phyloP scores from a whole-genome alignment of 2,113 vertebrate species.

The Lathamus discolor region DNA sequence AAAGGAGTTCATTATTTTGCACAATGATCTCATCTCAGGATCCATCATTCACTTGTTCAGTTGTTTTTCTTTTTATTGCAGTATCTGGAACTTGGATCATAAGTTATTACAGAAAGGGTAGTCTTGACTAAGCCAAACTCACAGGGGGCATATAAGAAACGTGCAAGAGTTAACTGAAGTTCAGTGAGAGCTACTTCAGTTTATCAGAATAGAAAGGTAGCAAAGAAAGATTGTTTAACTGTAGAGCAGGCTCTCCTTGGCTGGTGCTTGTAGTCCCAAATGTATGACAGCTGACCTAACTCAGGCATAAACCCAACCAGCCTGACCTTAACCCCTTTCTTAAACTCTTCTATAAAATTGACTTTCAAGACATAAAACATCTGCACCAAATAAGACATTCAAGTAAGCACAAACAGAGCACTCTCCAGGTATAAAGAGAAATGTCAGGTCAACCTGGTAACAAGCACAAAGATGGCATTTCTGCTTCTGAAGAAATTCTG shows the following conservation, averaged over 20 bases:
- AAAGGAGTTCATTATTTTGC: constrained; percentile 32
- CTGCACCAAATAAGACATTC: background rate
- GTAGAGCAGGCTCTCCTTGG: background rate
- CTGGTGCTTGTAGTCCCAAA: background rate
- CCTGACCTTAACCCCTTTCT: background rate
- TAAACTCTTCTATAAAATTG: background rate
- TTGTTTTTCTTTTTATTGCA: constrained; percentile 12
- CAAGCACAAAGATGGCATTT: background rate
- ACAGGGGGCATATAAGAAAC: background rate
- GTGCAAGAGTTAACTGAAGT: background rate
- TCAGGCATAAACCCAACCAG: background rate
- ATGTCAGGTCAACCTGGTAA: background rate
- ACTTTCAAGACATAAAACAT: background rate
- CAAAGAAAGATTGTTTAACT: background rate
- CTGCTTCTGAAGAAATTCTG: background rate
- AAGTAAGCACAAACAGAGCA: background rate
- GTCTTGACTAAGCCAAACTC: background rate
- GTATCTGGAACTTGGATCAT: background rate
- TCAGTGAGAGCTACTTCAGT: background rate
- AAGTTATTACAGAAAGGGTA: background rate
- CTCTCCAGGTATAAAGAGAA: background rate
- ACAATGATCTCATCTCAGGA: constrained; percentile 37
- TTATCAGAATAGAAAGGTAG: background rate
- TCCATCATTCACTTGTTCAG: background rate
- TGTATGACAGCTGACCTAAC: background rate